Percentiles rank a stretch among this genome's conserved stretches.
phyloP scores from a whole-genome alignment of 2,113 vertebrate genomes.

The Paradisaea rubra region DNA sequence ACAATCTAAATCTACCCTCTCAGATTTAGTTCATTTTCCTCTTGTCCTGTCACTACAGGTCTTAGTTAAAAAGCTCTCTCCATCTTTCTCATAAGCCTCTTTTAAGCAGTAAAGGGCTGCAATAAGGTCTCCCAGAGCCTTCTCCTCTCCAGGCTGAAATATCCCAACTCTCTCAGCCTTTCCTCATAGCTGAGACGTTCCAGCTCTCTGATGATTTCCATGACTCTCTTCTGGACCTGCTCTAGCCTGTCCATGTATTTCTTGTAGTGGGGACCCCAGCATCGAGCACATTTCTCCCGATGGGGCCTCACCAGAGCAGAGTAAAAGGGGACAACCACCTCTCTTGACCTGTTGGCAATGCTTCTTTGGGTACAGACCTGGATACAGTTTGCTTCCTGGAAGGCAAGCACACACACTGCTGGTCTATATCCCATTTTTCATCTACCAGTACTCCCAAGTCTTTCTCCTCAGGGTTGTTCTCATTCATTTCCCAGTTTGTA shows the following conservation, averaged over 20 bases:
- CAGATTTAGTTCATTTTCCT: background rate
- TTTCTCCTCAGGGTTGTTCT: background rate
- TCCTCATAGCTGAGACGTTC: background rate
- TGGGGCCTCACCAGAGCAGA: background rate
- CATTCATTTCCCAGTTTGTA: background rate
- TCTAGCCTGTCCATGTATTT: background rate
- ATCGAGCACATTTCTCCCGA: rapidly evolving
- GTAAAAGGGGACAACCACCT: background rate
- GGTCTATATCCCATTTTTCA: background rate
- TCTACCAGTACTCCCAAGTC: background rate
- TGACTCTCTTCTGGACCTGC: background rate
- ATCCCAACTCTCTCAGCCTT: background rate
- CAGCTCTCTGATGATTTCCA: background rate
- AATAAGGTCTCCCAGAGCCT: background rate
- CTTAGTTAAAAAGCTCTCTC: background rate
- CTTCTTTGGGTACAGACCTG: background rate
- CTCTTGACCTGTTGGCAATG: rapidly evolving
- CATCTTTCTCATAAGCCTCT: background rate
- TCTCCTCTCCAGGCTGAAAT: background rate
- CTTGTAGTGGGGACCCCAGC: background rate
- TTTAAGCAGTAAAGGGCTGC: background rate
- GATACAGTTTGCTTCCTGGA: background rate
- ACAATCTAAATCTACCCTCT: background rate
- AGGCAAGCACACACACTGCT: background rate
- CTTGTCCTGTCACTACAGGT: background rate